Base-by-base conservation (phyloP, 2,797 vertebrate species). In the Chelonia mydas region DNA sequence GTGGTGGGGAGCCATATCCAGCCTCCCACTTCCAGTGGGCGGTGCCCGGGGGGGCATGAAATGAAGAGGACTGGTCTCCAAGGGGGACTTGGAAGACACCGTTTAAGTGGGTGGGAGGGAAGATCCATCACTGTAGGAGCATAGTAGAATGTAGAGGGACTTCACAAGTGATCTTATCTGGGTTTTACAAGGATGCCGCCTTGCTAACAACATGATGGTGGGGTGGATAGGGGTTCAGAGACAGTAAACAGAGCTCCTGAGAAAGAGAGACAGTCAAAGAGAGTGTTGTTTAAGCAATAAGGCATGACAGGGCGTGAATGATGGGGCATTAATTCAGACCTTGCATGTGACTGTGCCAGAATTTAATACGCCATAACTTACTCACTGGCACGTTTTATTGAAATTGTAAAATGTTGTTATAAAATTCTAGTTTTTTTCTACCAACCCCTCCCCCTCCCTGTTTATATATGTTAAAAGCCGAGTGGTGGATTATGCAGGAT, bases 401-500 rank as follows among this genome's bases (percentile, higher is more conserved):
- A 84, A 94, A 90, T 95, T 78, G 95, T 97, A 97, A 97, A 96
- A 94, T 90, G 95, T 97, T 96, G 97, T 93, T 95, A 87, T 81
- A 90, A 84, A 94, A 74, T 59, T 31, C 87, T 84, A 59, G 41
- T 3, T n/a, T 53, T 51, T 94, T 81, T 21, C 37, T 28, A 59
- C n/a, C 12, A 68, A 4, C 19, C 45, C 12, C 21, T n/a, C 59
- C 57, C 74, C 11, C 45, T 83, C 41, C 21, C 87, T 68, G 27
- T 68, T 84, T 84, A 12, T 83, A 5, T 89, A 83, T 83, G 53
- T 68, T 93, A 89, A 81, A 81, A 68, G 41, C 17, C 45, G 87
- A 84, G 19, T 4, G 33, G 33, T 37, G 72, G 88, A n/a, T 92
- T 84, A 23, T 0, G 1, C 11, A 0, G 0, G 8, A 12, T 37